Conservation (phyloP, 1,140 invertebrate genomes). For the Lepidotrigona ventralis region DNA sequence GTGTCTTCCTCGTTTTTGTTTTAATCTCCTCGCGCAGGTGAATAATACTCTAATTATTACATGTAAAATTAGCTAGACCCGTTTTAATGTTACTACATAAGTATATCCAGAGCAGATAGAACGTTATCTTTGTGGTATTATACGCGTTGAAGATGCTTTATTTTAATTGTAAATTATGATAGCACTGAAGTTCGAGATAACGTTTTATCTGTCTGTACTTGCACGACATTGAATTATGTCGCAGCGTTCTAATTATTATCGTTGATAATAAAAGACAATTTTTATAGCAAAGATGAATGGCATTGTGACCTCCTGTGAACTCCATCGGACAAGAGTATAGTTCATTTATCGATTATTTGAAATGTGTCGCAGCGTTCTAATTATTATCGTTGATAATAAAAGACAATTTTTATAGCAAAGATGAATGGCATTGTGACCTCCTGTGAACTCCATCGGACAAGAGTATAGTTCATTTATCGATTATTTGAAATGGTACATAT, state of each 20-base stretch:
- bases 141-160: background rate
- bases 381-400: background rate
- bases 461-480: background rate
- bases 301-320: background rate
- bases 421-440: background rate
- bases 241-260: background rate
- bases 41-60: conserved; percentile 12
- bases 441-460: background rate
- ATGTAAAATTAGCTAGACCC: background rate
- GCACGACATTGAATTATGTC: background rate
- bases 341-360: background rate
- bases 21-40: background rate
- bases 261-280: background rate
- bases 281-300: background rate
- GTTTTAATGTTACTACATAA: background rate
- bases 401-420: background rate
- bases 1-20: background rate
- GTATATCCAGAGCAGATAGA: background rate
- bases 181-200: background rate
- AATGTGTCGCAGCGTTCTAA: no score
- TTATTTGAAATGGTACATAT: background rate
- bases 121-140: background rate
- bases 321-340: background rate
- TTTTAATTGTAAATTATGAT: background rate
- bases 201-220: background rate